phyloP scores from a whole-genome alignment of 1,140 invertebrate genomes.

The Nephila pilipes region DNA sequence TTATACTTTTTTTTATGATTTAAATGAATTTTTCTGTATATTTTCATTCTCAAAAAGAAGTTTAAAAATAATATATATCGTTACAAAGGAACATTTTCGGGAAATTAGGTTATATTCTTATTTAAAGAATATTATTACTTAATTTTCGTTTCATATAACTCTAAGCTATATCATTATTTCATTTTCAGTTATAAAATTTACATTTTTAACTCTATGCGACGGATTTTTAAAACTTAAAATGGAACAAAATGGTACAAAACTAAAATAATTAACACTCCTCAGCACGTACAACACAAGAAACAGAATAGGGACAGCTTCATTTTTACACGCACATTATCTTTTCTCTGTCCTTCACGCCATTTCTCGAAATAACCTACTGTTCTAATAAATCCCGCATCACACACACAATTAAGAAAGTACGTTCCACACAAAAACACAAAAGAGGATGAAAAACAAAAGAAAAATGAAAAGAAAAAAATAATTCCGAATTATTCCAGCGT shows the following conservation, averaged over 20 bases:
- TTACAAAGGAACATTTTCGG: too few species aligned
- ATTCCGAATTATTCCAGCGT: not conserved
- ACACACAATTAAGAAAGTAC: constrained; percentile 1
- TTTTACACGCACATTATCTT: not conserved
- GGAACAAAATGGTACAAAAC: not conserved
- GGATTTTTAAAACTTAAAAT: not conserved
- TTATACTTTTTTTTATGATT: too few species aligned
- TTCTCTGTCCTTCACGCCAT: not conserved
- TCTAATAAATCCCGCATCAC: constrained; percentile 2
- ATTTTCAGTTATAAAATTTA: not conserved
- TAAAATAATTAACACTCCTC: not conserved
- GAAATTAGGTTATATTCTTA: too few species aligned
- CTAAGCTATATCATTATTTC: too few species aligned
- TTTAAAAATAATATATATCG: too few species aligned
- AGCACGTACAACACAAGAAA: not conserved
- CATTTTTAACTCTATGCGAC: not conserved
- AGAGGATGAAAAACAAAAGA: not conserved
- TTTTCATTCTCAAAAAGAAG: too few species aligned
- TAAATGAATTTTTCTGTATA: too few species aligned
- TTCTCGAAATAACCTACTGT: constrained; percentile 21
- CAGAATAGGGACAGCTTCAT: not conserved
- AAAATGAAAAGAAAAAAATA: not conserved
- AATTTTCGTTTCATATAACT: too few species aligned
- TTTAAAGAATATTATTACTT: too few species aligned
- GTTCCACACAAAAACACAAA: not conserved